These are phyloP conservation scores for Arothron firmamentum DNA, from an alignment of 2,113 vertebrate genomes.

Conservation along the genomic window DNA sequence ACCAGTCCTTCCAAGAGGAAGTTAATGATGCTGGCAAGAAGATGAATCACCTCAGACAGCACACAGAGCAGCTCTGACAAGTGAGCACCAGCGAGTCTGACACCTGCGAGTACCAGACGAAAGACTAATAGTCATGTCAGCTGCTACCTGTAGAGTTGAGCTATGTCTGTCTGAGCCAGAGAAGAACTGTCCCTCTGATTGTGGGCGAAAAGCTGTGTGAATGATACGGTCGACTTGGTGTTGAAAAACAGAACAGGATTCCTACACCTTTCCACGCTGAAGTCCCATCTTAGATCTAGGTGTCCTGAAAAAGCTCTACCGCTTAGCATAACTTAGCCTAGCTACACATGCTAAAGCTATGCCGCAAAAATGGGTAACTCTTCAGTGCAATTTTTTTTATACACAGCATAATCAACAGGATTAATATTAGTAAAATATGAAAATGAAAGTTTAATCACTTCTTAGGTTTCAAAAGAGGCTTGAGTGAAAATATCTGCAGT, in stretches of 20 bases:
- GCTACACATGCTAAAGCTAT: neutral
- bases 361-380: neutral
- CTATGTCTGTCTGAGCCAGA: constrained; percentile 65
- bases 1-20: constrained; percentile 89
- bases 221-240: constrained; percentile 45
- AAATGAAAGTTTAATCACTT: no score
- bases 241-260: constrained; percentile 40
- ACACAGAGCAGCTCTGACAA: constrained; percentile 86
- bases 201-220: constrained; percentile 48
- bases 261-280: neutral
- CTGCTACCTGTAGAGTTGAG: constrained; percentile 75
- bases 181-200: constrained; percentile 61
- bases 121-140: constrained; percentile 75
- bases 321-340: no score
- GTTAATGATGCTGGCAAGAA: constrained; percentile 91
- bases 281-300: neutral
- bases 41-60: constrained; percentile 94
- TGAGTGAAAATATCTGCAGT: no score
- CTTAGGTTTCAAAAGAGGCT: no score
- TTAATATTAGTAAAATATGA: no score
- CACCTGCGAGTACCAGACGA: constrained; percentile 81
- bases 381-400: no score
- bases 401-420: no score
- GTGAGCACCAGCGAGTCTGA: constrained; percentile 80
- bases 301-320: neutral